These are phyloP conservation scores for Deilephila elpenor DNA, from an alignment of 2,888 invertebrate genomes.

Conservation along the genomic window DNA sequence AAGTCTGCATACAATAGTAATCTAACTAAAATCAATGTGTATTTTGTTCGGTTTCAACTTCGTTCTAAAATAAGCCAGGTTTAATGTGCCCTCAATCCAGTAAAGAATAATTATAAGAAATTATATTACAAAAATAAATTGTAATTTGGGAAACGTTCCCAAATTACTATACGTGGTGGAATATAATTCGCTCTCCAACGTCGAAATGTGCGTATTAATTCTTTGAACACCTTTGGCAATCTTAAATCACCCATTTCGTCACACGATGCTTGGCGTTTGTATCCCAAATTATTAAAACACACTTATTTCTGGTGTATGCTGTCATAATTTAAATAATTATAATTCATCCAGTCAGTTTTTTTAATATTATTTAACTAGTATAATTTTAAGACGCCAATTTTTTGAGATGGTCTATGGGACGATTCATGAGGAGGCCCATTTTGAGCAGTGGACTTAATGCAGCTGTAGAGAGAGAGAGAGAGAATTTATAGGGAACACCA, in stretches of 20 bases:
- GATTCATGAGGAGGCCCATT: no score
- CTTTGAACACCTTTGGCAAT: neutral
- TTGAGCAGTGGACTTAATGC: no score
- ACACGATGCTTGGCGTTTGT: neutral
- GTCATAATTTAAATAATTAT: no score
- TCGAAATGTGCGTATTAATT: neutral
- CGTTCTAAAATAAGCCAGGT: neutral
- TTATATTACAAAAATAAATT: neutral
- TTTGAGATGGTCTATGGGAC: no score
- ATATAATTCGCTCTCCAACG: neutral
- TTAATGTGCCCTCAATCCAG: neutral
- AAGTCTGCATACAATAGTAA: neutral
- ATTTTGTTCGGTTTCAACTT: neutral
- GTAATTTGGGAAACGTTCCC: neutral
- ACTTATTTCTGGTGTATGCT: no score
- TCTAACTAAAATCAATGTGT: neutral
- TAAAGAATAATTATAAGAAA: neutral
- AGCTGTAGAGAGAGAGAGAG: no score
- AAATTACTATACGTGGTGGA: neutral
- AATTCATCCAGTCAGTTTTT: no score
- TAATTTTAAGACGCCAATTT: no score
- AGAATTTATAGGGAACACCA: no score
- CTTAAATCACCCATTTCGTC: neutral
- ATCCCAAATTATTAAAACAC: neutral
- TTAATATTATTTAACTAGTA: no score